Percentiles rank a stretch among this genome's conserved stretches.
Evolutionary conservation across 1,140 invertebrate genomes (phyloP).

Genomic region (Physella acuta): DNA sequence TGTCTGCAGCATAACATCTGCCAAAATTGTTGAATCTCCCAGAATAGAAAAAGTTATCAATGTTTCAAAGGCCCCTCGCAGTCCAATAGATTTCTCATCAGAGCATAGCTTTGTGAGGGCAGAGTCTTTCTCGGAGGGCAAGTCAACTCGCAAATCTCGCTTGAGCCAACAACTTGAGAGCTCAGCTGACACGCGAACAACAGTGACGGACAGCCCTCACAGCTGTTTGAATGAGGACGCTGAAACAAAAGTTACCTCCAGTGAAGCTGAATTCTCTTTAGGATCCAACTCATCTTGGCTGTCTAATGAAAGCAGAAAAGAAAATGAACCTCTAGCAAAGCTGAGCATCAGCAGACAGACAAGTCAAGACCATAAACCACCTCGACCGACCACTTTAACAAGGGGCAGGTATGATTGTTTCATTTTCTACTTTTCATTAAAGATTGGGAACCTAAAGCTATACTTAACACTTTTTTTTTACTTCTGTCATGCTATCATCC

Average conservation of each 20-base stretch:
- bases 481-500: no score
- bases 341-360: constrained; percentile 39
- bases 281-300: constrained; percentile 17
- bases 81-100: not conserved
- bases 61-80: not conserved
- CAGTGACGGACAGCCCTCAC: no score
- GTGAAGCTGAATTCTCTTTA: constrained; percentile 15
- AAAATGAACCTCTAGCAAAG: constrained; percentile 18
- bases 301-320: constrained; percentile 10
- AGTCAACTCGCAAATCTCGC: constrained; percentile 32
- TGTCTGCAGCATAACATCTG: not conserved
- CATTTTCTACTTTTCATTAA: no score
- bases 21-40: constrained; percentile 17
- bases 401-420: constrained; percentile 13
- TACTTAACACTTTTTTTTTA: no score
- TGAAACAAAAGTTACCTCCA: constrained; percentile 46
- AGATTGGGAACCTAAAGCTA: no score
- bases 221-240: constrained; percentile 32
- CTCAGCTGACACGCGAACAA: no score
- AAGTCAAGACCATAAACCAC: constrained; percentile 34
- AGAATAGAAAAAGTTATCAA: not conserved
- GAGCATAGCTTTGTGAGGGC: constrained; percentile 7
- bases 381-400: constrained; percentile 28
- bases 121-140: constrained; percentile 21
- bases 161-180: constrained; percentile 30